phyloP scores from a whole-genome alignment of 2,797 vertebrate genomes.

The Leptodactylus fallax region DNA sequence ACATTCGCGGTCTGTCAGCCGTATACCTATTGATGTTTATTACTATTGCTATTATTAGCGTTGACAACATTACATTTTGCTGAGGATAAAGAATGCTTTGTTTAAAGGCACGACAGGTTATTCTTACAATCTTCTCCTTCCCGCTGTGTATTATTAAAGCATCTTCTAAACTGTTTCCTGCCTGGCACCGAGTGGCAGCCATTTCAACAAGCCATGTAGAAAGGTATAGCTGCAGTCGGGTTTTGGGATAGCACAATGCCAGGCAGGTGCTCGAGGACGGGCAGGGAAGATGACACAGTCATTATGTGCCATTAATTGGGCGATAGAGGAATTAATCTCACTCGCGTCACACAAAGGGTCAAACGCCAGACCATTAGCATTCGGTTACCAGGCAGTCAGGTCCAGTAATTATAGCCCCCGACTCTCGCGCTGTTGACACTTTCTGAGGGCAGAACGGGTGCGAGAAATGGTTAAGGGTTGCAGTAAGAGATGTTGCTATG shows the following conservation, averaged over 20 bases:
- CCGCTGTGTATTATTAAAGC: slow-evolving; percentile 22
- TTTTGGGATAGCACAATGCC: background rate
- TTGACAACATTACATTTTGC: slow-evolving; percentile 36
- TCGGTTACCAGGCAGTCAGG: background rate
- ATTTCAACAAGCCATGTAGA: background rate
- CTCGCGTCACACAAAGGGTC: background rate
- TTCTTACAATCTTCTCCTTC: slow-evolving; percentile 22
- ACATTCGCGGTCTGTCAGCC: slow-evolving; percentile 13
- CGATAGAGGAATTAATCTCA: slow-evolving; percentile 24
- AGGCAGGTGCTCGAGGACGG: background rate
- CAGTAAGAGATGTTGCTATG: slow-evolving; percentile 62
- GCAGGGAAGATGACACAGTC: background rate
- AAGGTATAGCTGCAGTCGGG: too few species aligned
- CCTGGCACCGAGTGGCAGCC: background rate
- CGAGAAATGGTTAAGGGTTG: slow-evolving; percentile 35
- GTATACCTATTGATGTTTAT: slow-evolving; percentile 16
- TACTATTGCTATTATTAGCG: slow-evolving; percentile 34
- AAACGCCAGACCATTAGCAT: slow-evolving; percentile 18
- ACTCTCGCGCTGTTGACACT: slow-evolving; percentile 61
- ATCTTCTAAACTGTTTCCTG: slow-evolving; percentile 18
- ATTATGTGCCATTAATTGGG: slow-evolving; percentile 2
- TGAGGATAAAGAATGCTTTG: slow-evolving; percentile 13
- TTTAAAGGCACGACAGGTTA: slow-evolving; percentile 35
- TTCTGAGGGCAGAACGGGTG: slow-evolving; percentile 17
- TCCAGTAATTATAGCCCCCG: slow-evolving; percentile 50